Percentiles rank a stretch among this genome's conserved stretches.
These are phyloP conservation scores for Elmis aenea DNA, from an alignment of 2,888 invertebrate genomes.

Conservation along the genomic window DNA sequence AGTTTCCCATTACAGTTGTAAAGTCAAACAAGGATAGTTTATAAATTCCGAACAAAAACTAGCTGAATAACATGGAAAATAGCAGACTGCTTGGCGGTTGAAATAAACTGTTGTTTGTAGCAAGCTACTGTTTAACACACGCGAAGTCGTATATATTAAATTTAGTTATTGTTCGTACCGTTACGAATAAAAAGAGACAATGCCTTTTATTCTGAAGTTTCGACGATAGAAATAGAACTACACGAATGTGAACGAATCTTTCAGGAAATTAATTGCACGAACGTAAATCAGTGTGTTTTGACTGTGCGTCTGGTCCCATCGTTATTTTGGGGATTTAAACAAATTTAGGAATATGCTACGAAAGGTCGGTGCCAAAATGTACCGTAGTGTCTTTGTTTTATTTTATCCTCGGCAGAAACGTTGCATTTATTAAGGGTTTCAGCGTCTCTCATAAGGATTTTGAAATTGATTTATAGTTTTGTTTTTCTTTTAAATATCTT, in stretches of 20 bases:
- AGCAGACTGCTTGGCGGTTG: constrained; percentile 31
- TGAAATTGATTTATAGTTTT: too few species aligned
- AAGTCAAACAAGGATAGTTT: constrained; percentile 10
- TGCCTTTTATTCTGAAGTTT: background rate
- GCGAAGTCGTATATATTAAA: constrained; percentile 16
- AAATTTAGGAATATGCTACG: constrained; percentile 25
- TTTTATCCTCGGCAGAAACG: too few species aligned
- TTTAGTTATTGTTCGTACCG: constrained; percentile 15
- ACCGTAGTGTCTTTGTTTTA: too few species aligned
- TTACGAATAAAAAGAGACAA: constrained; percentile 12
- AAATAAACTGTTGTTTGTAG: constrained; percentile 24
- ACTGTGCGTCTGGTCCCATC: constrained; percentile 23
- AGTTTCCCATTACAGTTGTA: constrained; percentile 2
- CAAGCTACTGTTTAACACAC: constrained; percentile 27
- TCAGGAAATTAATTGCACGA: constrained; percentile 21
- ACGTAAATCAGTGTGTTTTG: constrained; percentile 28
- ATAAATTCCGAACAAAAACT: constrained; percentile 23
- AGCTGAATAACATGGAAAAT: constrained; percentile 23
- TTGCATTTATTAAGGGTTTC: too few species aligned
- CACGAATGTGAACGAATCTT: constrained; percentile 19
- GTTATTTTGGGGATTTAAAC: constrained; percentile 26
- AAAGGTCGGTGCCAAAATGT: too few species aligned
- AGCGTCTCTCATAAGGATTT: too few species aligned
- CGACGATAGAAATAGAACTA: constrained; percentile 4
- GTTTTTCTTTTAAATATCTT: too few species aligned